Evolutionary conservation across 2,888 invertebrate genomes (phyloP), one percentile per base, ranked within the genome.

Genomic region (Chirona hameri): DNA sequence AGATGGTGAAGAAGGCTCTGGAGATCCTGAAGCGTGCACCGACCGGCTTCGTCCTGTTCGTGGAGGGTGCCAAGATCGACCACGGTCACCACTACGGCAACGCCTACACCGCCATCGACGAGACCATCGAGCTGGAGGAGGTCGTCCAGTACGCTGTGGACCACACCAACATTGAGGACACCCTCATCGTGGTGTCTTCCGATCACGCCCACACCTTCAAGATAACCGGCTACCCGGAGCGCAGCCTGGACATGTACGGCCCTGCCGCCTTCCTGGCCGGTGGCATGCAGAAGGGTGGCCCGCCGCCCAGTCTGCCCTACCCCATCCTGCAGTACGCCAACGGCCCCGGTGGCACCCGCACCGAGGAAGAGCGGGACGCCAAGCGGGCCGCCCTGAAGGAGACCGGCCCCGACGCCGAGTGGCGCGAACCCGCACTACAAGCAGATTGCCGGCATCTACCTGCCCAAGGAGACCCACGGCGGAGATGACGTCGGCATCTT

Each of bases 21-120:
- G 69, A 69, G 69, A 69, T 69, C 69, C n/a, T 69, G 69, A 69
- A 69, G 69, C n/a, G 69, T n/a, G 69, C 24, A 69, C 69, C 69
- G 27, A 69, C 7, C 27, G 69, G 69, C 69, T 69, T 69, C 27
- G 69, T 69, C 1, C 12, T 69, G 69, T 69, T 69, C 69, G 69
- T 69, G n/a, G 69, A 69, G 69, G 69, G 69, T 7, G 69, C 69
- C 10, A 69, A 69, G 69, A 69, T 69, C n/a, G 69, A 69, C 69
- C 69, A 69, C 27, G 69, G 69, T 18, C 69, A 69, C 69, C 69
- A 69, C n/a, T 69, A 69, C 27, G 69, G 69, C n/a, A 69, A 69
- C 69, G 69, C 69, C 10, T 69, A 69, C 69, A 69, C 69, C 10
- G 69, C 69, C 69, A 69, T 69, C 12, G 69, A 69, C 12, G 69